Conservation (phyloP, 2,888 invertebrate genomes). For the Acanthosepion esculentum region DNA sequence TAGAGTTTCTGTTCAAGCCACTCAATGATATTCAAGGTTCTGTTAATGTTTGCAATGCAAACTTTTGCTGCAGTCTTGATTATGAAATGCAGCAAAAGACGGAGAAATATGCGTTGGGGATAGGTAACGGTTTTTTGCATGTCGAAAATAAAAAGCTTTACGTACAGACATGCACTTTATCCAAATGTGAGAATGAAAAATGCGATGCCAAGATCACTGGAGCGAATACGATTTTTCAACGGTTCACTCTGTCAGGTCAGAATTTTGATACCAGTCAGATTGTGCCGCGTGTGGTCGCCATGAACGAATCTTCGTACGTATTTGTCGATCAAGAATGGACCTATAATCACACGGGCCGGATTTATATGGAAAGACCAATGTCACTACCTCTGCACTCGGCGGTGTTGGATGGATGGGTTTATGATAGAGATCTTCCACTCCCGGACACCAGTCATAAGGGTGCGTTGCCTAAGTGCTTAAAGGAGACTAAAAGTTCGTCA, state of each 20-base stretch:
- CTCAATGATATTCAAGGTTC: background rate
- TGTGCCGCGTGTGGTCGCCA: constrained; percentile 57
- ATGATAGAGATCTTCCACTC: constrained; percentile 50
- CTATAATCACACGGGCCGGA: constrained; percentile 50
- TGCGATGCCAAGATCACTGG: constrained; percentile 47
- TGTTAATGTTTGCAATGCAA: background rate
- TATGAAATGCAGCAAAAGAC: background rate
- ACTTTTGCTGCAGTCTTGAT: background rate
- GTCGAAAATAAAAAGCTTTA: background rate
- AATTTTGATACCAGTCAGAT: constrained; percentile 56
- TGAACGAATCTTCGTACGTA: constrained; percentile 51
- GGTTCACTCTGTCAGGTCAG: constrained; percentile 53
- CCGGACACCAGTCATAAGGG: background rate
- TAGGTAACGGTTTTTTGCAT: background rate
- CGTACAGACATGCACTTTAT: background rate
- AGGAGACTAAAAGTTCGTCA: background rate
- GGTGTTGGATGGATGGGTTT: constrained; percentile 56
- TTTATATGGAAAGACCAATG: constrained; percentile 50
- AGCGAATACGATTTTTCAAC: constrained; percentile 54
- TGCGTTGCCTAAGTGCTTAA: too few species aligned
- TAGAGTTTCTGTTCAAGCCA: background rate
- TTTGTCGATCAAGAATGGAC: constrained; percentile 50
- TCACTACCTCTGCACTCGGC: constrained; percentile 54
- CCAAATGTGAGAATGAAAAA: background rate
- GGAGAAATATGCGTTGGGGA: background rate